These are phyloP conservation scores for Passer montanus DNA, from an alignment of 2,113 vertebrate genomes.

Conservation along the genomic window DNA sequence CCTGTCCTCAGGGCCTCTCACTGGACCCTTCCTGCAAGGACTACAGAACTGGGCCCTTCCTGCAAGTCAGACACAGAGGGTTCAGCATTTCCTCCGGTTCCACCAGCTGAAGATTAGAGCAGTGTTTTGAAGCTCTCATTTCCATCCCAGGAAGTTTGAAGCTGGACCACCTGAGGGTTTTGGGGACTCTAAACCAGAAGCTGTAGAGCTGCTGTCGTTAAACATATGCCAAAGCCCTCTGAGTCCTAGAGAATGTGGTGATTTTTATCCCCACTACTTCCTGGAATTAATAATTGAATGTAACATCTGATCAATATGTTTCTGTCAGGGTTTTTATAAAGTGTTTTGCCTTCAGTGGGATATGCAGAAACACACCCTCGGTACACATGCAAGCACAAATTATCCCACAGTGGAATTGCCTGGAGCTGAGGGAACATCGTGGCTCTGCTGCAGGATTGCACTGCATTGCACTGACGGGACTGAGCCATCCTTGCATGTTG, in stretches of 20 bases:
- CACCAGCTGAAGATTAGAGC: neutral
- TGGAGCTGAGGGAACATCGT: neutral
- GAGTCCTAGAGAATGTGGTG: neutral
- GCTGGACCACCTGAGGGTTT: neutral
- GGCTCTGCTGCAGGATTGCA: neutral
- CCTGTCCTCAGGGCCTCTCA: neutral
- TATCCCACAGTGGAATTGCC: neutral
- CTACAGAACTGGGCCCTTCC: neutral
- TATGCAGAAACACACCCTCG: neutral
- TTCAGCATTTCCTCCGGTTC: neutral
- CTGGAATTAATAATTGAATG: neutral
- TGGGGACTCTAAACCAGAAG: neutral
- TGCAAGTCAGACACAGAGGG: neutral
- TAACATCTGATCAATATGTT: neutral
- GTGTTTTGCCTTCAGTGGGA: neutral
- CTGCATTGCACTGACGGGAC: neutral
- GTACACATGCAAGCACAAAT: neutral
- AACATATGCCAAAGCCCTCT: neutral
- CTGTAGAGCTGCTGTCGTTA: neutral
- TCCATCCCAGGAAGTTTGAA: neutral
- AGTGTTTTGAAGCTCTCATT: neutral
- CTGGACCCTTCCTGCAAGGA: neutral
- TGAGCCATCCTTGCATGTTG: neutral
- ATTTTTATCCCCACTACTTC: neutral
- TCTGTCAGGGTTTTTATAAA: neutral